Percentiles rank a stretch among this genome's conserved stretches.
Evolutionary conservation across 92 coral and sea anemone genomes (phyloP).

Genomic region (Palythoa grandis): DNA sequence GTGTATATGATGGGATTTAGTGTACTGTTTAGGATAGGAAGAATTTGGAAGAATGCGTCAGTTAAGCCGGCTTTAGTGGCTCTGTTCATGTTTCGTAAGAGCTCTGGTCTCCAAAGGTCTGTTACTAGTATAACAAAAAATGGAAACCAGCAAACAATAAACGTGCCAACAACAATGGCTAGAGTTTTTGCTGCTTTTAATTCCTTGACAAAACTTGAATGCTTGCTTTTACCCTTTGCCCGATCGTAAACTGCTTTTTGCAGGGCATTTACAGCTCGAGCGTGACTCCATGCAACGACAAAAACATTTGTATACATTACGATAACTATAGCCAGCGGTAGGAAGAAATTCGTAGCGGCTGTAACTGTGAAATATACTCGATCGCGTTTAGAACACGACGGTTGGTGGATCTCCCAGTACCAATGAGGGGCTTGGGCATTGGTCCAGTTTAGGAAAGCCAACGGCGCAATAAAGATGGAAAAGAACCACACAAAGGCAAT

Average conservation of each 20-base stretch:
- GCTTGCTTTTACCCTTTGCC: constrained; percentile 47
- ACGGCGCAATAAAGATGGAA: constrained; percentile 57
- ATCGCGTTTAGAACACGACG: constrained; percentile 63
- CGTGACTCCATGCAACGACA: constrained; percentile 87
- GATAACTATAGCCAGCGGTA: constrained; percentile 75
- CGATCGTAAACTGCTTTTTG: constrained; percentile 48
- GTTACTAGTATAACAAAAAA: constrained; percentile 61
- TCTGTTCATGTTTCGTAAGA: not conserved
- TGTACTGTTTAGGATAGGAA: constrained; percentile 35
- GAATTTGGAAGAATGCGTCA: not conserved
- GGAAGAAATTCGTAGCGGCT: constrained; percentile 63
- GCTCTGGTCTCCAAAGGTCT: constrained; percentile 57
- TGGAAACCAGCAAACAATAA: constrained; percentile 92
- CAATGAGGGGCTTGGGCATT: constrained; percentile 34
- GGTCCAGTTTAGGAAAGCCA: constrained; percentile 80
- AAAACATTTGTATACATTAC: constrained; percentile 83
- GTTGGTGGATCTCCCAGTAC: constrained; percentile 25
- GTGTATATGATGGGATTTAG: constrained; percentile 36
- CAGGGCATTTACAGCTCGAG: constrained; percentile 85
- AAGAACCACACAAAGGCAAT: constrained; percentile 78
- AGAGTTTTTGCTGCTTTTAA: constrained; percentile 95
- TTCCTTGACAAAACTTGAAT: constrained; percentile 75
- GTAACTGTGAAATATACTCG: constrained; percentile 73
- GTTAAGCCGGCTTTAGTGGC: too few relatives aligned
- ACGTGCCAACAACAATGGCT: constrained; percentile 90